phyloP scores from a whole-genome alignment of 2,888 invertebrate genomes.

The Cryptosula pallasiana region DNA sequence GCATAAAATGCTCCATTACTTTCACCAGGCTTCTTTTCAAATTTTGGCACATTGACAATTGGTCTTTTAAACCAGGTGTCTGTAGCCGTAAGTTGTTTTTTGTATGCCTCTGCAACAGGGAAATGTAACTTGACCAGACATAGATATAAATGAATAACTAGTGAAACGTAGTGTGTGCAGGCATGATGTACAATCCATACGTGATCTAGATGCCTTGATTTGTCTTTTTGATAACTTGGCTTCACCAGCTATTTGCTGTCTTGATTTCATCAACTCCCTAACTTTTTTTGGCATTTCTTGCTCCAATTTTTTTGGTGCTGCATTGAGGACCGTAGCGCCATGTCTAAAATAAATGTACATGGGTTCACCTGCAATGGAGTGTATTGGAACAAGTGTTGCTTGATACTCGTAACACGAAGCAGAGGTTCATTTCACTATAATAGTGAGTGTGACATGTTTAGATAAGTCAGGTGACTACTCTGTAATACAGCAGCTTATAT shows the following conservation, averaged over 20 bases:
- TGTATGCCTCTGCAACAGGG: neutral
- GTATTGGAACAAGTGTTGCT: no score
- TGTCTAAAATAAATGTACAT: neutral
- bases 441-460: no score
- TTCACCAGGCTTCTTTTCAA: slow-evolving; percentile 4
- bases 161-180: no score
- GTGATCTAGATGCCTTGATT: neutral
- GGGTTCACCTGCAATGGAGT: no score
- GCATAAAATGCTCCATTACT: slow-evolving; percentile 10
- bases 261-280: neutral
- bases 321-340: neutral
- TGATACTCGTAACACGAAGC: no score
- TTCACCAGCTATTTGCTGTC: neutral
- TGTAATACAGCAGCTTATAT: no score
- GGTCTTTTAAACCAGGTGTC: slow-evolving; percentile 16
- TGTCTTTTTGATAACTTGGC: neutral
- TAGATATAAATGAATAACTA: no score
- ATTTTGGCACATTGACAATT: neutral
- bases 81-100: neutral
- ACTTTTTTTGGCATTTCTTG: slow-evolving; percentile 22
- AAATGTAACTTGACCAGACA: no score
- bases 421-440: no score
- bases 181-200: no score
- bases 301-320: slow-evolving; percentile 9
- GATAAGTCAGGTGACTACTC: no score